Base-by-base conservation (phyloP, 2,888 invertebrate genomes). In the Buathra laborator region DNA sequence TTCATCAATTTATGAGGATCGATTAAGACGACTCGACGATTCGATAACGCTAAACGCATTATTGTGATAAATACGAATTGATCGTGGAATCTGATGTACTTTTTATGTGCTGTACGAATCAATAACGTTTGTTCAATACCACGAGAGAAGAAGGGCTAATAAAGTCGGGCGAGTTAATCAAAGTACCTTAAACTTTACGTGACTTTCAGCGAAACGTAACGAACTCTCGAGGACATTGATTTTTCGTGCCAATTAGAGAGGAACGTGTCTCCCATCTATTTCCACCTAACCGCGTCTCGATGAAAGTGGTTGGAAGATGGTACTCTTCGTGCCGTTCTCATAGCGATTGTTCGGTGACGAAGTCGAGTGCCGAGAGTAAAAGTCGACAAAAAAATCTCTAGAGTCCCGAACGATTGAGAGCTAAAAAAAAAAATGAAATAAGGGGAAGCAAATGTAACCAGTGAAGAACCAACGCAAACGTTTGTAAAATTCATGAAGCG, bases 161-260 rank as follows among this genome's bases (percentile, higher is more conserved):
- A 46, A 16, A 48, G 48, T 16, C 1, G 24, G 29, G 32, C 62
- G 48, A 48, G 43, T 74, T n/a, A 10, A 37, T 68, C n/a, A 48
- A 68, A n/a, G 32, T 19, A 46, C 19, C 32, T 29, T 6, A 46
- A 2, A 46, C 14, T 32, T 37, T 64, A 64, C 64, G 62, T 75
- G 75, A 64, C 75, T 75, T 24, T 56, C 12, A 51, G 37, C 62
- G 37, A 64, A 48, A 48, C 19, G 64, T 51, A 64, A 14, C 62
- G 29, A 37, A 75, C 32, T 75, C 64, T 32, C 32, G 12, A 14
- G 48, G 16, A 37, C 62, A 64, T 43, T 48, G 64, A 75, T 75
- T 75, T 75, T 75, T 64, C 75, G 64, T 75, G 48, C 64, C 64
- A 64, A 75, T 75, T 75, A 75, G 64, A 75, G 64, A 75, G 19